Conservation (phyloP, 2,888 invertebrate genomes). For the Hemaris fuciformis region DNA sequence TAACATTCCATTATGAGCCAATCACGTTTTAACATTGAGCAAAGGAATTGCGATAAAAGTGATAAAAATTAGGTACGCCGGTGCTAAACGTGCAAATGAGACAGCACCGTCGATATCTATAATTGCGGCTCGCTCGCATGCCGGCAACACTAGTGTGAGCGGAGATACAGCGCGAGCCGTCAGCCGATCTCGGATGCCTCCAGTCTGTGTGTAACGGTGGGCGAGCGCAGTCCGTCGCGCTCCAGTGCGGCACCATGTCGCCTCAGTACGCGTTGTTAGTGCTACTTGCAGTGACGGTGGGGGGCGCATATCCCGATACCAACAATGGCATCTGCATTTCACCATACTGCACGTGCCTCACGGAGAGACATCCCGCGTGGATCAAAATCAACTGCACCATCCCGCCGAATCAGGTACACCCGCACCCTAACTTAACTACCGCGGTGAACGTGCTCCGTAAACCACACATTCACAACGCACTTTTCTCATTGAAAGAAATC, state of each 20-base stretch:
- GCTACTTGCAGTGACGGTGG: slow-evolving; percentile 73
- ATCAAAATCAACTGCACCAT: slow-evolving; percentile 84
- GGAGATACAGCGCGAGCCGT: slow-evolving; percentile 21
- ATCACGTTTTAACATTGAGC: slow-evolving; percentile 39
- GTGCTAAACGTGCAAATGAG: slow-evolving; percentile 45
- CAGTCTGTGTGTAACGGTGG: slow-evolving; percentile 63
- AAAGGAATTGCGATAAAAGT: slow-evolving; percentile 31
- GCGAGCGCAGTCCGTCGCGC: slow-evolving; percentile 60
- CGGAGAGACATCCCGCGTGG: slow-evolving; percentile 81
- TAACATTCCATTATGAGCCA: slow-evolving; percentile 31
- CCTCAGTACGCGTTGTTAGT: slow-evolving; percentile 68
- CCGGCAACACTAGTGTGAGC: slow-evolving; percentile 50
- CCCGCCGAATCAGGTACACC: slow-evolving; percentile 79
- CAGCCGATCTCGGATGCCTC: slow-evolving; percentile 24
- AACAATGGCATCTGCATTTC: slow-evolving; percentile 70
- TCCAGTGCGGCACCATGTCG: slow-evolving; percentile 68
- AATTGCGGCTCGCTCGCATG: slow-evolving; percentile 42
- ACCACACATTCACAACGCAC: slow-evolving; percentile 13
- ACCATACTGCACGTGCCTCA: slow-evolving; percentile 82
- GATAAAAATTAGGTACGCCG: slow-evolving; percentile 29
- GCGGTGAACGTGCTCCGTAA: slow-evolving; percentile 40
- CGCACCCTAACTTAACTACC: slow-evolving; percentile 37
- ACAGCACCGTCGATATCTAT: slow-evolving; percentile 65
- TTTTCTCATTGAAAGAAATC: slow-evolving; percentile 26
- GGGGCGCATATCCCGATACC: slow-evolving; percentile 32